Base-by-base conservation (phyloP, 2,113 vertebrate species). In the Coptodon rendalli region DNA sequence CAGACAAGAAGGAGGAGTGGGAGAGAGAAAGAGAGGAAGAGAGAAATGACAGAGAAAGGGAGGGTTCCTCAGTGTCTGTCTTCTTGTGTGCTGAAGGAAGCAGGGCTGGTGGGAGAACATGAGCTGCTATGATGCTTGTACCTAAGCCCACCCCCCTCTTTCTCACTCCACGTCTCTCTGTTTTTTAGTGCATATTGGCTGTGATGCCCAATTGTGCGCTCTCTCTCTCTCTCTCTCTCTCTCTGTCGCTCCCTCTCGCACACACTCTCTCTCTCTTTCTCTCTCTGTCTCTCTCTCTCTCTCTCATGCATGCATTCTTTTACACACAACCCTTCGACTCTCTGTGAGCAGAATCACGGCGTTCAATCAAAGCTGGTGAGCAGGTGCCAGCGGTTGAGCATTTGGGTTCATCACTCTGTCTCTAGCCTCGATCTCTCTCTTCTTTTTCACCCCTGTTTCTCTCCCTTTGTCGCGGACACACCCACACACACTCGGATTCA, bases 91-190 rank as follows among this genome's bases (percentile, higher is more conserved):
- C 85, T 81, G 85, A 82, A 87, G 87, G 83, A 78, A 90, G 86
- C 80, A 27, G 86, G 71, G 90, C 89, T 94, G 68, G 82, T 90
- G 71, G 52, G 93, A 93, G 87, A 89, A 93, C 85, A 90, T 86
- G 88, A 94, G 90, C 81, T 88, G 91, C 90, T 89, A 61, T 88
- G 89, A 91, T 93, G 91, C 87, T 88, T 63, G 82, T 80, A 89
- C 88, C 52, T 73, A 71, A 92, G 80, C 93, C 92, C 88, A 83
- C 89, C 88, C 90, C 91, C 85, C 85, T 80, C 79, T 50, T 34
- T 85, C 17, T 71, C 80, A 48, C 68, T 61, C 63, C 38, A 3
- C 36, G 9, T 57, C 48, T 27, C 71, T 73, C 27, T 78, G 24
- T 13, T 66, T 45, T 81, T 89, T 84, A 56, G 29, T 86, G 13